Base-by-base conservation (phyloP, 2,888 invertebrate genomes). In the Bembecia ichneumoniformis region DNA sequence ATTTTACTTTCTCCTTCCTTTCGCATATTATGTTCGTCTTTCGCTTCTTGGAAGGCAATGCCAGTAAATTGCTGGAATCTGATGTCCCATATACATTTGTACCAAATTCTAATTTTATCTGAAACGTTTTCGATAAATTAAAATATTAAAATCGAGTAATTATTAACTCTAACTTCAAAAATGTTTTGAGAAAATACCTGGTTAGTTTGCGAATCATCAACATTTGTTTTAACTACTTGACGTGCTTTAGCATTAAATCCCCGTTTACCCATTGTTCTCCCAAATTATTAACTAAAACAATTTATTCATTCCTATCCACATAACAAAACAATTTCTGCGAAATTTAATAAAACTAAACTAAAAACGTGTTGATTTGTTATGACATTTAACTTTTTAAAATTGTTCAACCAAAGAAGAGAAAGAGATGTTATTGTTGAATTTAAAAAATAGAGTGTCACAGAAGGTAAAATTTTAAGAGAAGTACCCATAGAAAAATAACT, bases 1-100 rank as follows among this genome's bases (percentile, higher is more conserved):
- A 90, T 65, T 90, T 89, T 1, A 90, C 91, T 51, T 90, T 89
- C 54, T 82, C 82, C 46, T 78, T 74, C 40, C 88, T 88, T 11
- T 90, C 88, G 5, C 84, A 75, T 59, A 92, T 88, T 49, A 91
- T 80, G 77, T 92, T 93, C 0, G 94, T 94, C 59, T 91, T 90
- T 34, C 96, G 88, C 68, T 97, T 97, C 58, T 92, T 88, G 0
- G 94, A 94, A 0, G 97, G 97, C 54, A 98, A 76, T 3, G 93
- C 95, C 58, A 97, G 73, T 0, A 91, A 87, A 79, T 98, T 98
- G 54, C 93, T 92, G 10, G 90, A 88, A 40, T 83, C 80, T 69
- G 95, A 93, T 13, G 89, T 87, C 0, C 84, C 84, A 80, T 88
- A 84, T 55, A 90, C 91, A 53, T 78, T 74, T n/a, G 75, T 70